Evolutionary conservation across 2,888 invertebrate species (phyloP).

Genomic region (Celastrina argiolus): DNA sequence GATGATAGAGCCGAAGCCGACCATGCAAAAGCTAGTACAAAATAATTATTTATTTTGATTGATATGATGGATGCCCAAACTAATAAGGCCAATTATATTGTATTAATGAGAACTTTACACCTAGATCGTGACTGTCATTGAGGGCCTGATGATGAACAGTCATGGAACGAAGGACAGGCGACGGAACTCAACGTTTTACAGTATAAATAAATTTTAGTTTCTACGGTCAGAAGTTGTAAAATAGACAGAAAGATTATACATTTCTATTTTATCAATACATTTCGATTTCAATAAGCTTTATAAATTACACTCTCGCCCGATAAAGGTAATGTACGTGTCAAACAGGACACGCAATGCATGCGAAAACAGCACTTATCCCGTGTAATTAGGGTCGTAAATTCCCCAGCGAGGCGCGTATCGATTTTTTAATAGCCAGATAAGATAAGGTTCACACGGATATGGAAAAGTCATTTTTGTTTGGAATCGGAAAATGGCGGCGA

Average conservation of each 20-base stretch:
- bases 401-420: background rate
- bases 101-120: too few relatives aligned
- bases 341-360: background rate
- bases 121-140: too few relatives aligned
- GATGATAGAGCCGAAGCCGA: too few relatives aligned
- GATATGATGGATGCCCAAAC: too few relatives aligned
- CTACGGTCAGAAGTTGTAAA: background rate
- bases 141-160: too few relatives aligned
- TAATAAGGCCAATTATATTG: too few relatives aligned
- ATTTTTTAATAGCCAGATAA: constrained; percentile 28
- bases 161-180: too few relatives aligned
- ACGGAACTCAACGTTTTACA: too few relatives aligned
- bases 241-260: background rate
- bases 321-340: constrained; percentile 12
- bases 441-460: constrained; percentile 23
- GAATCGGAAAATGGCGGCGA: constrained; percentile 17
- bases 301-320: background rate
- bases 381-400: background rate
- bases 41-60: too few relatives aligned
- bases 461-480: constrained; percentile 16
- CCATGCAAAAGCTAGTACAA: too few relatives aligned
- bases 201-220: background rate
- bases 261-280: background rate
- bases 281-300: constrained; percentile 17
- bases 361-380: background rate